phyloP scores from a whole-genome alignment of 2,797 vertebrate genomes.

The Dallia pectoralis region DNA sequence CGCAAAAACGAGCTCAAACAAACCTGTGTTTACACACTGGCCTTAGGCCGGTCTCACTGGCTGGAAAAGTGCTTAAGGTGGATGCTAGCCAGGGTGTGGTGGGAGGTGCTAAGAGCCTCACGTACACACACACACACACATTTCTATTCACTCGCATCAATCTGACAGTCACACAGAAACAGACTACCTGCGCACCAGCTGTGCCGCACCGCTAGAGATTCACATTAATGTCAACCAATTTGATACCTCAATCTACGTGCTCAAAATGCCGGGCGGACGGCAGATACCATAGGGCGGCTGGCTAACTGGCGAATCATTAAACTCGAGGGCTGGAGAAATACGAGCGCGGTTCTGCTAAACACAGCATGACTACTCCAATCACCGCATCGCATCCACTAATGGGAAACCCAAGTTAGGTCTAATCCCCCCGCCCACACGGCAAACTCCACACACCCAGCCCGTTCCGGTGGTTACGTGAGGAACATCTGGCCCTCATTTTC shows the following conservation, averaged over 20 bases:
- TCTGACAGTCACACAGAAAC: slow-evolving; percentile 14
- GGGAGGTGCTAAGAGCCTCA: slow-evolving; percentile 57
- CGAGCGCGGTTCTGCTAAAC: slow-evolving; percentile 44
- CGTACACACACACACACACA: slow-evolving; percentile 28
- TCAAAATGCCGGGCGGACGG: slow-evolving; percentile 26
- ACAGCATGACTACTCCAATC: slow-evolving; percentile 51
- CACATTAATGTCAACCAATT: slow-evolving; percentile 24
- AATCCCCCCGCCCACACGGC: slow-evolving; percentile 31
- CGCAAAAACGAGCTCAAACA: slow-evolving; percentile 67
- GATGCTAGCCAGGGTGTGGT: slow-evolving; percentile 60
- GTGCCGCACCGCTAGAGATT: slow-evolving; percentile 12
- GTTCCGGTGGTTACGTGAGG: slow-evolving; percentile 45
- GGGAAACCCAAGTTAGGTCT: slow-evolving; percentile 52
- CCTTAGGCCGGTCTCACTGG: slow-evolving; percentile 46
- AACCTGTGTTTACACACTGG: slow-evolving; percentile 69
- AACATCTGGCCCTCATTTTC: slow-evolving; percentile 70
- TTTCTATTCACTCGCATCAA: slow-evolving; percentile 25
- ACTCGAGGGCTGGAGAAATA: slow-evolving; percentile 35
- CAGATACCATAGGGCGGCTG: slow-evolving; percentile 27
- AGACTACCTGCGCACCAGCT: slow-evolving; percentile 55
- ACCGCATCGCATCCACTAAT: slow-evolving; percentile 32
- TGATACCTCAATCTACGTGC: not conserved
- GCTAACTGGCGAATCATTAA: slow-evolving; percentile 41
- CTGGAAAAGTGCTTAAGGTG: slow-evolving; percentile 50
- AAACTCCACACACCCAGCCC: not conserved